These are phyloP conservation scores for Bradypus variegatus DNA, from an alignment of 2,797 vertebrate species.

Conservation along the genomic window DNA sequence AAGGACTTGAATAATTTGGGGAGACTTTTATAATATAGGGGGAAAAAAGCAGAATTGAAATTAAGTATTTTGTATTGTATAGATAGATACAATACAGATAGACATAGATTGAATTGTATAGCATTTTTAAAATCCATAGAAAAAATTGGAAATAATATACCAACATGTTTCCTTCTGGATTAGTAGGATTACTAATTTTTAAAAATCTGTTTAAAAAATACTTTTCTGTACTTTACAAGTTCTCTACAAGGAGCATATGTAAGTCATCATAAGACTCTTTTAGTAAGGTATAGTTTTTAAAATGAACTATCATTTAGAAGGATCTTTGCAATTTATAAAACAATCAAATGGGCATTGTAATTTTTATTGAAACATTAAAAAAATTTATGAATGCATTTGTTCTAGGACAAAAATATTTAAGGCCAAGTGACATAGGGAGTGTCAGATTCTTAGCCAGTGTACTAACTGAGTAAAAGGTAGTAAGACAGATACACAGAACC, in stretches of 20 bases:
- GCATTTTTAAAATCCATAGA: not conserved
- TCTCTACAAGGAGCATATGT: not conserved
- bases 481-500: not conserved
- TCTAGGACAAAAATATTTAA: not conserved
- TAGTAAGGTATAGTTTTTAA: not conserved
- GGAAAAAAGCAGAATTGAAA: not conserved
- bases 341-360: not conserved
- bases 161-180: not conserved
- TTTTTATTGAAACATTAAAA: not conserved
- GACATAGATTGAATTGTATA: no score
- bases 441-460: not conserved
- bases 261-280: not conserved
- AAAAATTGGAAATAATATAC: not conserved
- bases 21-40: not conserved
- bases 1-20: not conserved
- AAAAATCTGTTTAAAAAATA: not conserved
- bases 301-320: not conserved
- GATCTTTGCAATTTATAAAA: not conserved
- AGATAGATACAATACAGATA: no score
- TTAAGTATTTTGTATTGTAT: not conserved
- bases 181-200: not conserved
- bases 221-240: not conserved
- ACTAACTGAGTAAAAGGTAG: not conserved
- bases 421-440: not conserved
- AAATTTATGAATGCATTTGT: not conserved